phyloP scores from a whole-genome alignment of 2,113 vertebrate species.

The Cinclus mexicanus region DNA sequence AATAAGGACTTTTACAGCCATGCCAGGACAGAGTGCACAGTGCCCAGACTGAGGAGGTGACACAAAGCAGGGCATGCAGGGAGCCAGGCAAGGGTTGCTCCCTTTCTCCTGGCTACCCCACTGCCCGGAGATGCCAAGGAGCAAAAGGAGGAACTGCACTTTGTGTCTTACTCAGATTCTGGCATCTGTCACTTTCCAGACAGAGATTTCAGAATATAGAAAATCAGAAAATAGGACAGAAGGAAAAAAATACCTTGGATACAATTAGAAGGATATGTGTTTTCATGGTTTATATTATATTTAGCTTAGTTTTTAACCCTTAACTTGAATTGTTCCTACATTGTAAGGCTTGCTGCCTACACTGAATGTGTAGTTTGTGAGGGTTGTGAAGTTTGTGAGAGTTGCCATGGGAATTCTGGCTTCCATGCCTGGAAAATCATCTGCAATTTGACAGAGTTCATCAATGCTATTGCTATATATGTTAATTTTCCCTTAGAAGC shows the following conservation, averaged over 20 bases:
- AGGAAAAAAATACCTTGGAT: neutral
- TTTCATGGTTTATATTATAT: neutral
- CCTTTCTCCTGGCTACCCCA: fast-evolving
- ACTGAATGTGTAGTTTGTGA: neutral
- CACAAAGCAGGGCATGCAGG: neutral
- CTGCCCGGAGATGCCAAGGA: neutral
- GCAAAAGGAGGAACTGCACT: neutral
- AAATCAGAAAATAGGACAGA: neutral
- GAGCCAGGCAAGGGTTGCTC: neutral
- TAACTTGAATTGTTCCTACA: neutral
- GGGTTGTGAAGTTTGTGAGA: neutral
- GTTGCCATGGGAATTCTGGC: slow-evolving; percentile 23
- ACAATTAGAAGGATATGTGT: neutral
- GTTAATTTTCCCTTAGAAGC: neutral
- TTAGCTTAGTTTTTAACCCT: neutral
- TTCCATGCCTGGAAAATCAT: neutral
- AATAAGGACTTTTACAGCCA: neutral
- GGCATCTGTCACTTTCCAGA: neutral
- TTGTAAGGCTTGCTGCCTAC: neutral
- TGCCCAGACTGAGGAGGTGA: neutral
- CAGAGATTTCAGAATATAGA: neutral
- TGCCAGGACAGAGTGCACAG: fast-evolving
- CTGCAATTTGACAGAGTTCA: neutral
- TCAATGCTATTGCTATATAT: neutral
- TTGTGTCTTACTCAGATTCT: neutral